Percentiles rank a stretch among this genome's conserved stretches.
Conservation (phyloP, 2,113 vertebrate species). For the Eretmochelys imbricata region DNA sequence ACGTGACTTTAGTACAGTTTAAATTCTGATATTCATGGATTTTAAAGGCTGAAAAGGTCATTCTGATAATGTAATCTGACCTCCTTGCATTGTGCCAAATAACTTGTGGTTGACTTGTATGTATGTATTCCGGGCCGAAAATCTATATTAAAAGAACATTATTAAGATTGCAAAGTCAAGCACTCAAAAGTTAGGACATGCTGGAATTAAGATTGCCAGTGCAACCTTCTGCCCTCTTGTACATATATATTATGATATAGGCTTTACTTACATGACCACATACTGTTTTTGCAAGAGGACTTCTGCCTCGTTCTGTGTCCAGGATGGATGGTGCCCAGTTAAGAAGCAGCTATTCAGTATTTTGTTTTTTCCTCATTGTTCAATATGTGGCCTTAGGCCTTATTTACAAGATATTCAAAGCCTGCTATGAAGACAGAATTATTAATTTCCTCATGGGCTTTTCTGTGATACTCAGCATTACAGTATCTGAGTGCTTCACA, state of each 20-base stretch:
- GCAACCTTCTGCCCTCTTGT: background rate
- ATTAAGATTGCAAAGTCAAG: background rate
- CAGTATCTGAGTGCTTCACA: too few species aligned
- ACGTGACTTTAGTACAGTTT: background rate
- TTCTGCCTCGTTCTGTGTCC: too few species aligned
- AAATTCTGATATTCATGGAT: background rate
- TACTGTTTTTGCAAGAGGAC: too few species aligned
- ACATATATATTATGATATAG: background rate
- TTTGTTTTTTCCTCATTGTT: too few species aligned
- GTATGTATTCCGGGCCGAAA: background rate
- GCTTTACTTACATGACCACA: background rate
- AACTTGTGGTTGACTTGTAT: background rate
- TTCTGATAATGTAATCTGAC: background rate
- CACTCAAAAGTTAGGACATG: background rate
- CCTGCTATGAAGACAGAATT: too few species aligned
- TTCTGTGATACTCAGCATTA: too few species aligned
- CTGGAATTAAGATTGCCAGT: background rate
- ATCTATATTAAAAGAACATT: background rate
- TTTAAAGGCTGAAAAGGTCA: conserved; percentile 9
- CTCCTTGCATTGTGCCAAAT: rapidly evolving
- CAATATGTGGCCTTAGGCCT: too few species aligned
- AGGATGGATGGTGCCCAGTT: too few species aligned
- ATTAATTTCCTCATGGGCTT: too few species aligned
- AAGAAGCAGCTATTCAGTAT: too few species aligned
- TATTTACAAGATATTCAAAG: too few species aligned